Base-by-base conservation (phyloP, 2,888 invertebrate genomes). In the Acleris emargana region DNA sequence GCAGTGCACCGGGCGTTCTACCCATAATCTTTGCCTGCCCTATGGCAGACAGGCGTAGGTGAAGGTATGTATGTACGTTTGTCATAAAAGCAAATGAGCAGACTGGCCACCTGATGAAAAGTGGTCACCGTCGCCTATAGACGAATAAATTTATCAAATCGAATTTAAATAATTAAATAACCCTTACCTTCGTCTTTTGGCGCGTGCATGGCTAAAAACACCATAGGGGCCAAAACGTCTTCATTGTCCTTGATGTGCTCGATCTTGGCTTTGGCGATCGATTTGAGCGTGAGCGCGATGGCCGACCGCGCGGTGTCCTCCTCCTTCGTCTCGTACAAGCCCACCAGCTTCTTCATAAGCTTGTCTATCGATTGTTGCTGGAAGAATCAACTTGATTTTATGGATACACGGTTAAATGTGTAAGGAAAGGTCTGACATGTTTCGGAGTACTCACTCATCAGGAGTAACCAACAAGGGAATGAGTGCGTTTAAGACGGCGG, bases 201-300 rank as follows among this genome's bases (percentile, higher is more conserved):
- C 18, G 95, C 96, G 78, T 98, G 98, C 97, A 97, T 98, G 13
- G 97, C 98, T 71, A 97, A 94, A 84, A 98, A 98, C 22, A 97
- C 95, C 63, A 98, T 91, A 0, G 98, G 98, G 73, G 98, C 93
- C 11, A 97, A 93, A 28, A 95, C 86, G 9, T 93, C 94, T 38
- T 96, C 95, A 79, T 97, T 96, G 76, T 96, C 94, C 78, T 96
- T 96, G 50, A 98, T 87, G 61, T 96, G 93, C 69, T 98, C 98
- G 71, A 96, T 96, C 86, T 97, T 96, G 61, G 97, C 95, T 73
- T 95, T 96, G 54, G 96, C 96, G 68, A 98, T 95, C 0, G 97
- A 95, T 76, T 97, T 96, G 20, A 98, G 93, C 0, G 96, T 95
- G 62, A 95, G 91, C 0, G 95, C 96, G 63, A 97, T 95, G 0